phyloP scores from a whole-genome alignment of 1,140 invertebrate species.

The Lutraria rhynchaena region DNA sequence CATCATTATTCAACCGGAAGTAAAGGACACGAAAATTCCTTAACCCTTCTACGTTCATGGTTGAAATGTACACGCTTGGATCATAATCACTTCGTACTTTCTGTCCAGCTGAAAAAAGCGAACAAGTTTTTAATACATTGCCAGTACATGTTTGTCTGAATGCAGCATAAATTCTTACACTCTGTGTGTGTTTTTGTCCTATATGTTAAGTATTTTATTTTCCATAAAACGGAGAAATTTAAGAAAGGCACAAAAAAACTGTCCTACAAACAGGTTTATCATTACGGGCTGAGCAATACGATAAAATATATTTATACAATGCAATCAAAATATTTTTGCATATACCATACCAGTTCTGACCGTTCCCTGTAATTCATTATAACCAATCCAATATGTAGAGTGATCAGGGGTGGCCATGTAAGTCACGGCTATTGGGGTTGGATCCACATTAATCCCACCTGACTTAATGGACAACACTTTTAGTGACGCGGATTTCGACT shows the following conservation, averaged over 20 bases:
- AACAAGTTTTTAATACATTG: too few relatives aligned
- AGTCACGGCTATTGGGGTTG: slow-evolving; percentile 6
- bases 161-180: too few relatives aligned
- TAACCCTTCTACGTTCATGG: not conserved
- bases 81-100: not conserved
- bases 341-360: slow-evolving; percentile 39
- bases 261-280: too few relatives aligned
- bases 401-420: slow-evolving; percentile 34
- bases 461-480: not conserved
- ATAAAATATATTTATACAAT: too few relatives aligned
- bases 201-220: too few relatives aligned
- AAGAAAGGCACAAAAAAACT: too few relatives aligned
- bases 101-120: slow-evolving; percentile 26
- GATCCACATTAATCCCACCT: not conserved
- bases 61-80: slow-evolving; percentile 5
- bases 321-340: too few relatives aligned
- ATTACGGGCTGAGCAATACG: too few relatives aligned
- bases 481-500: too few relatives aligned
- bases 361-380: slow-evolving; percentile 24
- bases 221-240: too few relatives aligned
- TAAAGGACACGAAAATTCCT: not conserved
- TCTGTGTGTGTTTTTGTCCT: too few relatives aligned
- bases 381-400: slow-evolving; percentile 42
- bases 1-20: slow-evolving; percentile 30
- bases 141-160: too few relatives aligned